Evolutionary conservation across 2,888 invertebrate species (phyloP), one percentile per base, ranked within the genome.

Genomic region (Plagiodera versicolora): DNA sequence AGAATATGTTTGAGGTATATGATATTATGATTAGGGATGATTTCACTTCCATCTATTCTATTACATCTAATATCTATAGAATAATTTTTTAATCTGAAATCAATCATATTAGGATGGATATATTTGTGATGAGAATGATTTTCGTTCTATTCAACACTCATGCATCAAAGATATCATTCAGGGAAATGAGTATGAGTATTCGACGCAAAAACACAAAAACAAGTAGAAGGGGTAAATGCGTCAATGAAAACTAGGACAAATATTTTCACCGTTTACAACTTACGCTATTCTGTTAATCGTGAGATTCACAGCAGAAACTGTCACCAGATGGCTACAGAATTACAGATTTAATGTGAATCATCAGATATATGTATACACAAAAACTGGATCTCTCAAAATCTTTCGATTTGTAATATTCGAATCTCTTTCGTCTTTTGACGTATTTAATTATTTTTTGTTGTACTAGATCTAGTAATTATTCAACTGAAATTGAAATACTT

Each of bases 201-300:
- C 39, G 39, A 39, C 11, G 39, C 3, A 39, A 39, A 39, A 53
- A 51, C 51, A 51, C 14, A 39, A 11, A 44, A 44, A 53, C 44
- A 16, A 53, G 44, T 53, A 2, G 9, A 52, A 52, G 35, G 44
- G 19, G 32, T 18, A 30, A 14, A 55, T 17, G 47, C 45, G 30
- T 45, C 20, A 55, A 19, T 55, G 45, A 45, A 47, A 44, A 53
- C 17, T 20, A 39, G 28, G 24, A 24, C 14, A 45, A 24, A 53
- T 44, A 53, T 53, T 20, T 44, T 28, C 39, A 53, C 53, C 45
- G 24, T 56, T 19, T 32, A 30, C 39, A 92, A n/a, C 92, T 92
- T 92, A 92, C 92, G 91, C 91, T 84, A 92, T 92, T 86, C 92
- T 87, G 89, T 92, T 91, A 86, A 92, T 87, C 85, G 91, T 90